Evolutionary conservation across 2,888 invertebrate species (phyloP).

Genomic region (Metalampra italica): DNA sequence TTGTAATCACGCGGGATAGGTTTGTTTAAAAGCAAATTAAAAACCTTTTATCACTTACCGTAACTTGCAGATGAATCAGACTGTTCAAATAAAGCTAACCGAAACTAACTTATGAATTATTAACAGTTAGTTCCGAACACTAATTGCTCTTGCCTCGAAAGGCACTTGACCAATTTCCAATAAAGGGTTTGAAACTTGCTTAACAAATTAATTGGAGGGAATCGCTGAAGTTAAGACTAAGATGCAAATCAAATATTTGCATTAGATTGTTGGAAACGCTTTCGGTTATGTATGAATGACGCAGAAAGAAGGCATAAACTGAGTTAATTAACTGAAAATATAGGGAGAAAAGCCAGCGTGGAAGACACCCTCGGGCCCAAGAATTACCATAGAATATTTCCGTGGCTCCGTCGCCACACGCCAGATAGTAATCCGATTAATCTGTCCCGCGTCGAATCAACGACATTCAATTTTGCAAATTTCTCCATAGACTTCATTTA

Average conservation of each 20-base stretch:
- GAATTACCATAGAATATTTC: slow-evolving; percentile 14
- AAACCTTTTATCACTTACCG: too few relatives aligned
- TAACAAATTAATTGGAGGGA: neutral
- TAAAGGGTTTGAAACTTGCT: neutral
- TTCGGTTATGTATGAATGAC: neutral
- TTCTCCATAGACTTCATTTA: neutral
- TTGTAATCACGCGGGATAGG: too few relatives aligned
- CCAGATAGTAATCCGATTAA: slow-evolving; percentile 17
- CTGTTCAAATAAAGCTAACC: neutral
- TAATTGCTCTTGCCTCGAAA: slow-evolving; percentile 1
- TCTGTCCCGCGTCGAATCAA: slow-evolving; percentile 11
- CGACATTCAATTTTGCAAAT: slow-evolving; percentile 11
- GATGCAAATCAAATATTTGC: slow-evolving; percentile 5
- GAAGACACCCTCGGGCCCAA: slow-evolving; percentile 1
- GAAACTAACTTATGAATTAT: neutral
- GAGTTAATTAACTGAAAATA: slow-evolving; percentile 7
- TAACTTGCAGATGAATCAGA: neutral
- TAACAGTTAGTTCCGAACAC: neutral
- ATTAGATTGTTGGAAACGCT: slow-evolving; percentile 1
- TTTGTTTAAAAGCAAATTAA: neutral
- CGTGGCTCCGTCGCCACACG: slow-evolving; percentile 6
- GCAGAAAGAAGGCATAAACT: neutral
- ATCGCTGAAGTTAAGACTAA: neutral
- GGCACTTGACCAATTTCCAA: neutral
- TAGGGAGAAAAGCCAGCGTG: slow-evolving; percentile 14